Base-by-base conservation (phyloP, 2,888 invertebrate species). In the Drosophila histrio region DNA sequence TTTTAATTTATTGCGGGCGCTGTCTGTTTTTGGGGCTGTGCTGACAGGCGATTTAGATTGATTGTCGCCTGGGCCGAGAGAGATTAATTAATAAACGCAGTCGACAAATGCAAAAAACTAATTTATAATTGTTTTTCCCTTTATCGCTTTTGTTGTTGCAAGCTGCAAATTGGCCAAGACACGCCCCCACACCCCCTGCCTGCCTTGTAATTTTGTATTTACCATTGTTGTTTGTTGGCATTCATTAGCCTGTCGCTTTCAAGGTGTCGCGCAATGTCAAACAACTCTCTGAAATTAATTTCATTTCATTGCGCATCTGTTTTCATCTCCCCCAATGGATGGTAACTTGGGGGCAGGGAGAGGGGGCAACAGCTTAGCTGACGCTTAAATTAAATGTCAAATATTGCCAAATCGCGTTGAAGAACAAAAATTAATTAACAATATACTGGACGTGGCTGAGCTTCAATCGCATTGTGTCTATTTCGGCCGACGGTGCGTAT, bases 31-130 rank as follows among this genome's bases (percentile, higher is more conserved):
- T 41, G 62, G 64, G 58, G 28, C 36, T 22, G 39, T 21, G 79
- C 66, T 87, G 83, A 80, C 83, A 86, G 61, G 86, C 86, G 83
- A 77, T 83, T 82, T 79, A 80, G 87, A 85, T 85, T 86, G 85
- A 87, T 85, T 77, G 78, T 67, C 60, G 58, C 46, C 46, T 21
- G 47, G 41, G 47, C 15, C 8, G 6, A 17, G 44, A 28, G 36
- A 46, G 72, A 72, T 76, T 76, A 76, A 76, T 76, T 76, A 76
- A 76, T 77, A 76, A 77, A 75, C 61, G 62, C 71, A 64, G 46
- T 9, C 49, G 64, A 61, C 73, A 70, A 64, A 46, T 41, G 15
- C 47, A 61, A 75, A 59, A 61, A 68, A 60, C 64, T 57, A 75
- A 75, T 77, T 75, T 75, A 77, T 72, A 77, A 77, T 77, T 66